A percentile compares a stretch with the other conserved stretches of the same genome.
These are phyloP conservation scores for Calameuta pallipes DNA, from an alignment of 2,888 invertebrate species.

Conservation along the genomic window DNA sequence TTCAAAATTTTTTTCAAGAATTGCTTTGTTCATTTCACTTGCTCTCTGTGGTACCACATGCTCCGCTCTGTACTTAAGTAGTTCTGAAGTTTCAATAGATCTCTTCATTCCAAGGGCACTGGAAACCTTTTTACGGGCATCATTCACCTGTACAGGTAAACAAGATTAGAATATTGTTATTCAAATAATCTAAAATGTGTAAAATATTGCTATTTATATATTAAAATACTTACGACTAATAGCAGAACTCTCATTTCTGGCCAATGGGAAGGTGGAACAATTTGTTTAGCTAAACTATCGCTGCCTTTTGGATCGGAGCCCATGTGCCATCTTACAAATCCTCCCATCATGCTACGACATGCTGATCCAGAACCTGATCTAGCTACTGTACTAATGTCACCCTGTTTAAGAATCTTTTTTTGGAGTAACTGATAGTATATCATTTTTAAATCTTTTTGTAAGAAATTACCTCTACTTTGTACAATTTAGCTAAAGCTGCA, in stretches of 20 bases:
- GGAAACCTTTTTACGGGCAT: conserved; percentile 83
- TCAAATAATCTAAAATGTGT: not conserved
- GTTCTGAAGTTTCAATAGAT: conserved; percentile 82
- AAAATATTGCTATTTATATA: not conserved
- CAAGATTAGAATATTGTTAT: conserved; percentile 5
- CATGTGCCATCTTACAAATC: conserved; percentile 93
- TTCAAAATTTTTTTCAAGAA: conserved; percentile 79
- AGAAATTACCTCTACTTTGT: conserved; percentile 72
- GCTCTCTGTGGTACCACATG: conserved; percentile 80
- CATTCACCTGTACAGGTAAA: conserved; percentile 69
- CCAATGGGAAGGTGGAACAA: conserved; percentile 85
- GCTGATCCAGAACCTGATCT: conserved; percentile 95
- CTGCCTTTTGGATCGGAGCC: conserved; percentile 75
- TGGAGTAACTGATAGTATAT: not conserved
- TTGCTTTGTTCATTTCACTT: conserved; percentile 72
- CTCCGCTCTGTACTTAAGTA: conserved; percentile 80
- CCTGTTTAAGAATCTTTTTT: conserved; percentile 55
- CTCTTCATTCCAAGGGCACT: conserved; percentile 92
- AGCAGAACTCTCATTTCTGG: conserved; percentile 90
- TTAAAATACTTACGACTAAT: conserved; percentile 77
- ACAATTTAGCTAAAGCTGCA: conserved; percentile 78
- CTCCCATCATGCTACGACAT: conserved; percentile 93
- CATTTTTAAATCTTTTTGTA: not conserved
- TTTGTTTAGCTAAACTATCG: conserved; percentile 82
- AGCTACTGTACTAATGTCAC: conserved; percentile 82